Percentiles rank a stretch among this genome's conserved stretches.
These are phyloP conservation scores for Chrysemys picta DNA, from an alignment of 2,113 vertebrate genomes.

Conservation along the genomic window DNA sequence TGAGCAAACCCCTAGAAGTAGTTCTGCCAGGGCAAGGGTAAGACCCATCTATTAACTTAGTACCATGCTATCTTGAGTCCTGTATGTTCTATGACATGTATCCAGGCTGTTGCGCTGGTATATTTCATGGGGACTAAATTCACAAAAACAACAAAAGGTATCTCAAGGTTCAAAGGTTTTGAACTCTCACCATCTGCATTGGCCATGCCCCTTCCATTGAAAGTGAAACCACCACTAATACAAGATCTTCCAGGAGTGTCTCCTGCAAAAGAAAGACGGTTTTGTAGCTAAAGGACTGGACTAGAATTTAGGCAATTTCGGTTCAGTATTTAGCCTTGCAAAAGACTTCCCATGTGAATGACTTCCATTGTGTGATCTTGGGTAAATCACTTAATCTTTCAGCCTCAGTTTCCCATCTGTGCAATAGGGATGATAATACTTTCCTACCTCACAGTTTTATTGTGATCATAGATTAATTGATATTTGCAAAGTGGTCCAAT, in stretches of 20 bases:
- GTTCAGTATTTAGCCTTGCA: neutral
- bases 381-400: neutral
- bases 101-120: neutral
- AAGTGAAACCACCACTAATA: neutral
- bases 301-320: neutral
- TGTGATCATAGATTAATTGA: neutral
- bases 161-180: neutral
- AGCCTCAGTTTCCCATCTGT: neutral
- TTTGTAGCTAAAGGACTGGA: neutral
- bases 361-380: neutral
- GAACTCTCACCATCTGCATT: neutral
- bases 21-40: neutral
- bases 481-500: too few species aligned
- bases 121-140: neutral
- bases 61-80: neutral
- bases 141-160: fast-evolving
- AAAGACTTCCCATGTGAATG: neutral
- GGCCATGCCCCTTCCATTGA: neutral
- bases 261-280: neutral
- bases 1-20: too few species aligned
- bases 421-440: neutral
- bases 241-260: neutral
- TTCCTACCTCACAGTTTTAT: neutral
- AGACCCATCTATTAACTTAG: neutral
- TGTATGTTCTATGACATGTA: neutral